Percentiles rank a stretch among this genome's conserved stretches.
phyloP scores from a whole-genome alignment of 2,888 invertebrate species.

The Aphodius granarius region DNA sequence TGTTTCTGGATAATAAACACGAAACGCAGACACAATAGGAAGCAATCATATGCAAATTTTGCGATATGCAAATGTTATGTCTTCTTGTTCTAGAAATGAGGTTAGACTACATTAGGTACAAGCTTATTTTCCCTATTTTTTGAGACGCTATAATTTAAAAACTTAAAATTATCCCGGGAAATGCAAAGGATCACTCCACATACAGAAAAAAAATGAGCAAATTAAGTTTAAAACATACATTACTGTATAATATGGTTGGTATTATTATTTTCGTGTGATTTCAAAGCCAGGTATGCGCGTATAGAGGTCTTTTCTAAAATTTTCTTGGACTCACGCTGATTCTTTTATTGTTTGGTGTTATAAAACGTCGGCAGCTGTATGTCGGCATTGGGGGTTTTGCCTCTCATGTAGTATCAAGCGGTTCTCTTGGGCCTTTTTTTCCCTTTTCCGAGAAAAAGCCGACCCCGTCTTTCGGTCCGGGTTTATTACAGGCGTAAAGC shows the following conservation, averaged over 20 bases:
- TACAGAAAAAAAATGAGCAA: background rate
- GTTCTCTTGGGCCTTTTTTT: background rate
- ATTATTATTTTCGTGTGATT: background rate
- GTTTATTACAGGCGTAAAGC: slow-evolving; percentile 19
- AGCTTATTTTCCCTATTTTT: background rate
- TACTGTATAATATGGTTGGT: background rate
- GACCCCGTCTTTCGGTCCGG: slow-evolving; percentile 19
- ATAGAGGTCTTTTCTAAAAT: background rate
- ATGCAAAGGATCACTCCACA: too few species aligned
- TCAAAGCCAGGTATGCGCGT: background rate
- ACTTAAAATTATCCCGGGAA: background rate
- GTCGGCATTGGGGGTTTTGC: background rate
- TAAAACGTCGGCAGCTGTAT: background rate
- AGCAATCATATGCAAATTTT: slow-evolving; percentile 32
- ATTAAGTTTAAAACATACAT: slow-evolving; percentile 7
- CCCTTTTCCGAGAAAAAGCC: slow-evolving; percentile 14
- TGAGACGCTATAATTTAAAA: background rate
- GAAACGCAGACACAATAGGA: slow-evolving; percentile 33
- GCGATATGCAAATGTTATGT: slow-evolving; percentile 32
- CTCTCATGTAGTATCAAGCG: background rate
- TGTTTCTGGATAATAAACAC: slow-evolving; percentile 29
- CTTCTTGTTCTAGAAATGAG: slow-evolving; percentile 18
- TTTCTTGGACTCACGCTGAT: background rate
- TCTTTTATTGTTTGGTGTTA: background rate
- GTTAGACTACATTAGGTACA: slow-evolving; percentile 6